Evolutionary conservation across 37 sponge, comb jelly and placozoan genomes (phyloP).

Genomic region (Bolinopsis microptera): DNA sequence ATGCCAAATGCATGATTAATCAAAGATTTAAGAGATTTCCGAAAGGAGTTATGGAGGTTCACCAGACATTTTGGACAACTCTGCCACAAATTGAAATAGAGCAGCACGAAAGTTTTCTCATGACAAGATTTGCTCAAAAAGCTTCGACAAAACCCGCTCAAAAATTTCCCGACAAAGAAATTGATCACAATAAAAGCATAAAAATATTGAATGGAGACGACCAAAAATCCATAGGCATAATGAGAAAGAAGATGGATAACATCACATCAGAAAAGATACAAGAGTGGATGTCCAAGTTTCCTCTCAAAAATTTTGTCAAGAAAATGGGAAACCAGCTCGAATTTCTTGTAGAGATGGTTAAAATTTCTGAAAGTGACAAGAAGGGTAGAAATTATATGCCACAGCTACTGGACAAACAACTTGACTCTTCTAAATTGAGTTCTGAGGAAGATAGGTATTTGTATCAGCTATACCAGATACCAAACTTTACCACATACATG

Average conservation of each 20-base stretch:
- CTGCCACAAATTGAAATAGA: not conserved
- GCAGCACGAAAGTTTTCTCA: not conserved
- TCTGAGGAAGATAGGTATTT: not conserved
- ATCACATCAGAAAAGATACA: not conserved
- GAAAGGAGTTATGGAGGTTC: not conserved
- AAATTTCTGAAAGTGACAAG: not conserved
- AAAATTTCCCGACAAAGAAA: not conserved
- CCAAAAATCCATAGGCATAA: not conserved
- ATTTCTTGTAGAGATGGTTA: not conserved
- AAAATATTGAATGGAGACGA: not conserved
- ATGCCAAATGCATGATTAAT: not conserved
- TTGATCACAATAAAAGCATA: not conserved
- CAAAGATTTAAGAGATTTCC: not conserved
- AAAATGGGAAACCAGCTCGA: not conserved
- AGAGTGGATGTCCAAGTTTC: not conserved
- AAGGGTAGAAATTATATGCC: not conserved
- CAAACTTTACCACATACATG: not conserved
- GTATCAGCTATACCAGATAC: slow-evolving; percentile 13
- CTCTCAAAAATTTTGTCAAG: not conserved
- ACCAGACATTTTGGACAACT: not conserved
- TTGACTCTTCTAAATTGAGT: not conserved
- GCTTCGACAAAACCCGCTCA: not conserved
- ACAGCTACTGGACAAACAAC: not conserved
- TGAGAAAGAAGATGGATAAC: not conserved
- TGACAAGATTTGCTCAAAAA: not conserved